Percentiles rank a stretch among this genome's conserved stretches.
These are phyloP conservation scores for Eupsilia transversa DNA, from an alignment of 2,888 invertebrate genomes.

Conservation along the genomic window DNA sequence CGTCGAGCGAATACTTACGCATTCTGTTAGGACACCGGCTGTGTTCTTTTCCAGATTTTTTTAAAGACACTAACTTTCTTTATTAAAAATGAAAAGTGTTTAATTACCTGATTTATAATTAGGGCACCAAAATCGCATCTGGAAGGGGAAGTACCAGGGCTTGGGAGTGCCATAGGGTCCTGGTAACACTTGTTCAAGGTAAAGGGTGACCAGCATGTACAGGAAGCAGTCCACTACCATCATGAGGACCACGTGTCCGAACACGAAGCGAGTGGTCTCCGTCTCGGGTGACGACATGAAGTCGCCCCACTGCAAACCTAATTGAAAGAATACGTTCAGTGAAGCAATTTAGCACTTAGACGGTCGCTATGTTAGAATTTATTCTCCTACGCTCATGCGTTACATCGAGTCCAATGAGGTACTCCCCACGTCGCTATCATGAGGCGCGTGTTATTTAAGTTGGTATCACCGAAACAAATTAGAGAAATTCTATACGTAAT, in stretches of 20 bases:
- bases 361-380: constrained; percentile 50
- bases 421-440: constrained; percentile 26
- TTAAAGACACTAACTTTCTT: neutral
- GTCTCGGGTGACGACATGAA: constrained; percentile 91
- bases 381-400: constrained; percentile 50
- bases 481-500: neutral
- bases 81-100: neutral
- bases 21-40: neutral
- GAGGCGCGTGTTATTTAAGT: neutral
- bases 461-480: neutral
- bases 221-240: constrained; percentile 92
- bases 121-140: constrained; percentile 89
- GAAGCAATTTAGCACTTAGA: constrained; percentile 52
- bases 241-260: constrained; percentile 94
- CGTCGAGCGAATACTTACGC: neutral
- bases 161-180: constrained; percentile 96
- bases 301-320: constrained; percentile 92
- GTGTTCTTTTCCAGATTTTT: neutral
- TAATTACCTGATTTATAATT: constrained; percentile 60
- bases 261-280: constrained; percentile 92
- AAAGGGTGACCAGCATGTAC: constrained; percentile 94
- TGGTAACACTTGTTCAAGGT: constrained; percentile 96
- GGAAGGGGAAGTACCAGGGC: constrained; percentile 95
- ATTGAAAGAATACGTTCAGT: constrained; percentile 47
- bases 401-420: constrained; percentile 36